Percentiles rank a stretch among this genome's conserved stretches.
Conservation (phyloP, 2,797 vertebrate genomes). For the Sylvia borin region DNA sequence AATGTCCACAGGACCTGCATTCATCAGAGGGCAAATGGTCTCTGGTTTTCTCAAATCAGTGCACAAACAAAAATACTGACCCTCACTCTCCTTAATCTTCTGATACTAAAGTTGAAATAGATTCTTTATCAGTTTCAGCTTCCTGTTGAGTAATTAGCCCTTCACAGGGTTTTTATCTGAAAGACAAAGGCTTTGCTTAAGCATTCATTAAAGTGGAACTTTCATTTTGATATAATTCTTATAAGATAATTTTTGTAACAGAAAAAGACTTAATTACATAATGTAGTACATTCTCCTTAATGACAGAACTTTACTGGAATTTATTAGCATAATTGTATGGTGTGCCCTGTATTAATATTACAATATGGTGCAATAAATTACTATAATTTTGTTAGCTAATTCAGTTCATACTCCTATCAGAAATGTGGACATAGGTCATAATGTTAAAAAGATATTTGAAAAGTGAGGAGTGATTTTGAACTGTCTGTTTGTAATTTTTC, state of each 20-base stretch:
- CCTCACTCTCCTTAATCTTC: not conserved
- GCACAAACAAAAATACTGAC: not conserved
- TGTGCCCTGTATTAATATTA: slow-evolving; percentile 35
- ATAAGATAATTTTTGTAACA: slow-evolving; percentile 33
- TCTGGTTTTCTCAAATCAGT: not conserved
- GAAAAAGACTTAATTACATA: not conserved
- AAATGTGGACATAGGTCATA: not conserved
- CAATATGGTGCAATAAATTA: not conserved
- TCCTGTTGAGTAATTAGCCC: not conserved
- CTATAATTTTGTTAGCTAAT: slow-evolving; percentile 35
- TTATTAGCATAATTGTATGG: slow-evolving; percentile 13
- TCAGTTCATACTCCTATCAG: not conserved
- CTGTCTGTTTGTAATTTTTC: not conserved
- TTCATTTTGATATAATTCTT: slow-evolving; percentile 17
- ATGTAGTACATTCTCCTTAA: not conserved
- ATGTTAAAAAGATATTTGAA: not conserved
- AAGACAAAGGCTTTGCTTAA: not conserved
- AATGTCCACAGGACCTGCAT: too few species aligned
- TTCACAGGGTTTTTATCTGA: not conserved
- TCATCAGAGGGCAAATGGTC: not conserved
- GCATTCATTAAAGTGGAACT: not conserved
- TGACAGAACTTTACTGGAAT: slow-evolving; percentile 17
- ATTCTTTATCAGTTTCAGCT: not conserved
- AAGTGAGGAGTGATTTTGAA: not conserved
- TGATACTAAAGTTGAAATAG: not conserved